phyloP scores from a whole-genome alignment of 1,140 invertebrate species.

The Platorchestia sp. region DNA sequence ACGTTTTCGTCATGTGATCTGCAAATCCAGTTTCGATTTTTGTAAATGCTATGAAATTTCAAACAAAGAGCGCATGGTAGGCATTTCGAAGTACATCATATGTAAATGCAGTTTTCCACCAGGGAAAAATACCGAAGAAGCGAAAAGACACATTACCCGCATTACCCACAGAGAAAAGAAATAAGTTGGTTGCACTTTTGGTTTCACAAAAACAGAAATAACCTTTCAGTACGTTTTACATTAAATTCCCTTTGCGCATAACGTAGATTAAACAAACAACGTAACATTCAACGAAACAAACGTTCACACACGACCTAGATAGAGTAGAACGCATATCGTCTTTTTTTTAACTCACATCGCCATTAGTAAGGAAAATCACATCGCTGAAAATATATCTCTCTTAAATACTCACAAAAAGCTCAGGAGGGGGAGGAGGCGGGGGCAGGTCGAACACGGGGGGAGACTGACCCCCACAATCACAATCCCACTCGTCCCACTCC shows the following conservation, averaged over 20 bases:
- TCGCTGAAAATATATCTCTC: background rate
- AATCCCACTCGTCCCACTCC: conserved; percentile 52
- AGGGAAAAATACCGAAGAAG: background rate
- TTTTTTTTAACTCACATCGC: background rate
- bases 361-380: background rate
- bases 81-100: background rate
- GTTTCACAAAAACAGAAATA: background rate
- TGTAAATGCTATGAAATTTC: too few species aligned
- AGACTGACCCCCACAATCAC: conserved; percentile 37
- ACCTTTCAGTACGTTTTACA: background rate
- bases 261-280: background rate
- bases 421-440: conserved; percentile 21
- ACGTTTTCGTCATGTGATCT: too few species aligned
- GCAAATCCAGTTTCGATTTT: too few species aligned
- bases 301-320: background rate
- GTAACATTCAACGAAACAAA: background rate
- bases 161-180: background rate
- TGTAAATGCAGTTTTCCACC: background rate
- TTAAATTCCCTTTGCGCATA: background rate
- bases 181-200: background rate
- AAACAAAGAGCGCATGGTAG: background rate
- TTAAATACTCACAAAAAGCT: conserved; percentile 27
- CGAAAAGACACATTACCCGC: background rate
- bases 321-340: background rate
- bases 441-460: conserved; percentile 41